Evolutionary conservation across 2,113 vertebrate species (phyloP).

Genomic region (Toxotes jaculatrix): DNA sequence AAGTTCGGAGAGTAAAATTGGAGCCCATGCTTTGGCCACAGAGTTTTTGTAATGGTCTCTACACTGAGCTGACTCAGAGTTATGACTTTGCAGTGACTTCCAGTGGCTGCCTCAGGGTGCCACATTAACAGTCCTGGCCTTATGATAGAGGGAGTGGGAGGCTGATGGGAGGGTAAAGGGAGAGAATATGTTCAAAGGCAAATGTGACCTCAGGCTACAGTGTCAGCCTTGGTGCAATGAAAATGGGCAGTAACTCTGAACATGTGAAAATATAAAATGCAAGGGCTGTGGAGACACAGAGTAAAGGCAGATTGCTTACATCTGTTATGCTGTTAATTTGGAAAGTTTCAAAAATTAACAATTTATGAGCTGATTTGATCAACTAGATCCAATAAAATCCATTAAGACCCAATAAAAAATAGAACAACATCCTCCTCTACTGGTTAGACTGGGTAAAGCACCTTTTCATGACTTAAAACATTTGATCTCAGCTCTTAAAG

Average conservation of each 20-base stretch:
- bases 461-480: background rate
- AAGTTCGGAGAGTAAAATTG: background rate
- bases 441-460: slow-evolving; percentile 29
- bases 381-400: background rate
- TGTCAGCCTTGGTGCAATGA: background rate
- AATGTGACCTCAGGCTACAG: slow-evolving; percentile 48
- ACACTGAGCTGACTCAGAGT: slow-evolving; percentile 47
- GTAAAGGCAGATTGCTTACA: background rate
- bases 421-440: slow-evolving; percentile 45
- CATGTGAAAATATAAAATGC: background rate
- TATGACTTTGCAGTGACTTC: slow-evolving; percentile 70
- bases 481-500: background rate
- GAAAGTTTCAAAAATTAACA: background rate
- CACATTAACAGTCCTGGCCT: slow-evolving; percentile 51
- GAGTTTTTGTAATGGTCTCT: slow-evolving; percentile 2
- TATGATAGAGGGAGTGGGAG: slow-evolving; percentile 37
- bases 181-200: slow-evolving; percentile 49
- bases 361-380: background rate
- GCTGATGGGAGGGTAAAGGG: slow-evolving; percentile 23
- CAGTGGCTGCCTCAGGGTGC: slow-evolving; percentile 16
- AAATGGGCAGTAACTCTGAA: slow-evolving; percentile 12
- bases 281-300: background rate
- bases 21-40: background rate
- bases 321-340: background rate
- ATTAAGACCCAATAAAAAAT: background rate